Base-by-base conservation (phyloP, 1,140 invertebrate genomes). In the Archivesica marissinica region DNA sequence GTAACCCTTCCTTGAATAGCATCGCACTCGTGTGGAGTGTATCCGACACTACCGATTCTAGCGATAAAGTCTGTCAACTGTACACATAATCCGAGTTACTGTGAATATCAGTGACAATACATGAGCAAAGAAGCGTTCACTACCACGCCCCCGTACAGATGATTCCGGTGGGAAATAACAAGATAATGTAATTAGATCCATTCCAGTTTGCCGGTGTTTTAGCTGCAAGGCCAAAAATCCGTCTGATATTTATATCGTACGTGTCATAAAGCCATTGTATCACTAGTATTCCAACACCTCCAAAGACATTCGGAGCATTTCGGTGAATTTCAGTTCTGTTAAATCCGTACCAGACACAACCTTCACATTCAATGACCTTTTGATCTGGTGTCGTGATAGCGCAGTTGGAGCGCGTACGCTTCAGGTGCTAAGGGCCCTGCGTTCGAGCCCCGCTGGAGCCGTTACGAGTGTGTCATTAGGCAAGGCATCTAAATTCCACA, bases 111-210 rank as follows among this genome's bases (percentile, higher is more conserved):
- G 44, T 41, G 61, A 2, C 13, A 78, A 61, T 6, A 78, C 13
- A 78, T 83, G 85, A 15, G 52, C 13, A 83, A 47, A 70, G 47
- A 84, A 84, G 17, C 17, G 1, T 52, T 68, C 35, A 9, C 72
- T 79, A 20, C 77, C 79, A 1, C 86, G 44, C 13, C 80, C 80
- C 17, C 81, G n/a, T 1, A n/a, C 6, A 15, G 86, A 87, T 25
- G 82, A 76, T 74, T 87, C 86, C 23, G 86, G 86, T n/a, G 86
- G 61, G 28, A 87, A 38, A 80, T 61, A 52, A 56, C 72, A 76
- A 6, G 41, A 52, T 20, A 87, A 87, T 17, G 85, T 30, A 2
- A 75, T 28, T 68, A 85, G 85, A 2, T 61, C 50, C 44, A 50
- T 41, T 20, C 76, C 76, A 1, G 61, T 79, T 25, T 35, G 4